Conservation (phyloP, 2,888 invertebrate species). For the Eristalinus sepulchralis region DNA sequence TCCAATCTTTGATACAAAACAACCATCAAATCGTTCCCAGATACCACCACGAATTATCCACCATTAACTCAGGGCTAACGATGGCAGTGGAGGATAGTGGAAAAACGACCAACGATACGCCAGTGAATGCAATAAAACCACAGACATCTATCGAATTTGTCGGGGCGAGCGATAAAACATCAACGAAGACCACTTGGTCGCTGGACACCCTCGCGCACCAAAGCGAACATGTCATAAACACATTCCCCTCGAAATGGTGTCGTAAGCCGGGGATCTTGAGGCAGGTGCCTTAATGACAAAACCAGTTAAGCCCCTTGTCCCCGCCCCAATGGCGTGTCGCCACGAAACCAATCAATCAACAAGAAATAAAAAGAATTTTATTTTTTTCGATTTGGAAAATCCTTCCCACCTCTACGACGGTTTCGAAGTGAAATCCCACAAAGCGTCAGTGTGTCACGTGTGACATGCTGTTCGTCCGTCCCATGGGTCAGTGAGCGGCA, state of each 20-base stretch:
- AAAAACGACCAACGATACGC: background rate
- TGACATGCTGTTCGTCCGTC: background rate
- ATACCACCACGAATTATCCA: background rate
- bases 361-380: background rate
- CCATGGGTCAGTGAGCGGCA: background rate
- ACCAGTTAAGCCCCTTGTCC: background rate
- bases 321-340: background rate
- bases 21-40: background rate
- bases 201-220: background rate
- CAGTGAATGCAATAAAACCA: background rate
- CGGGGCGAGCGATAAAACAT: background rate
- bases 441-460: slow-evolving; percentile 1
- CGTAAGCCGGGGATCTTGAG: background rate
- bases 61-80: background rate
- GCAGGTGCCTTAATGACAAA: background rate
- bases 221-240: background rate
- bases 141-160: background rate
- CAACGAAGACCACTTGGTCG: background rate
- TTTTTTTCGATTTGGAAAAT: background rate
- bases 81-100: background rate
- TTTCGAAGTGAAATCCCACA: slow-evolving; percentile 2
- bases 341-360: background rate
- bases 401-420: background rate
- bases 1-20: background rate
- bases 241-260: background rate